Conservation (phyloP, 2,113 vertebrate species). For the Gambusia holbrooki region DNA sequence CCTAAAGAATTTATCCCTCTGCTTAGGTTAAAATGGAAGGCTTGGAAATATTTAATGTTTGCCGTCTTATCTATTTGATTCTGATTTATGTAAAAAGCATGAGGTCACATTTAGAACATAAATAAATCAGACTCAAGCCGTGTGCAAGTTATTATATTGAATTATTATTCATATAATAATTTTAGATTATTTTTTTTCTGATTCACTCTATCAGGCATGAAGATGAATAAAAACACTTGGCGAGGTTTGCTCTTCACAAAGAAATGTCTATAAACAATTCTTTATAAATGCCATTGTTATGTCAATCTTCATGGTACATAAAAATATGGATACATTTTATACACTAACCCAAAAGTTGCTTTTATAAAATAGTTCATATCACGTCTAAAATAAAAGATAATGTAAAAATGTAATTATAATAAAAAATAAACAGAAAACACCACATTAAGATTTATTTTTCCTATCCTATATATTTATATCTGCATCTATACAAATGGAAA, state of each 20-base stretch:
- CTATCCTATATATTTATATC: no score
- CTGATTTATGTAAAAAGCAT: not conserved
- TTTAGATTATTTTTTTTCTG: not conserved
- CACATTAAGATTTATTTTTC: no score
- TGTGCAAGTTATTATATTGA: not conserved
- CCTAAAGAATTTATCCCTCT: slow-evolving; percentile 6
- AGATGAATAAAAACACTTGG: no score
- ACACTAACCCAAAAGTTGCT: not conserved
- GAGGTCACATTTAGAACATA: not conserved
- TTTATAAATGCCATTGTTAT: not conserved
- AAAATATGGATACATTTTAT: not conserved
- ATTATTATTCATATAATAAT: no score
- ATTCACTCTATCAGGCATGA: no score
- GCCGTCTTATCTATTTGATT: not conserved
- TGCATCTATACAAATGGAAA: not conserved
- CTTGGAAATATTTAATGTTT: not conserved
- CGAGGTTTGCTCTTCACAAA: no score
- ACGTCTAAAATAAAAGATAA: not conserved
- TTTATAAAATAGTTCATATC: not conserved
- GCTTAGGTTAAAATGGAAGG: not conserved
- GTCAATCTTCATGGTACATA: not conserved
- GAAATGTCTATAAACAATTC: not conserved
- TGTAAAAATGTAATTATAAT: not conserved
- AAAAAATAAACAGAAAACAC: no score
- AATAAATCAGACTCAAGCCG: slow-evolving; percentile 11